Evolutionary conservation across 2,888 invertebrate species (phyloP).

Genomic region (Anthophora plumipes): DNA sequence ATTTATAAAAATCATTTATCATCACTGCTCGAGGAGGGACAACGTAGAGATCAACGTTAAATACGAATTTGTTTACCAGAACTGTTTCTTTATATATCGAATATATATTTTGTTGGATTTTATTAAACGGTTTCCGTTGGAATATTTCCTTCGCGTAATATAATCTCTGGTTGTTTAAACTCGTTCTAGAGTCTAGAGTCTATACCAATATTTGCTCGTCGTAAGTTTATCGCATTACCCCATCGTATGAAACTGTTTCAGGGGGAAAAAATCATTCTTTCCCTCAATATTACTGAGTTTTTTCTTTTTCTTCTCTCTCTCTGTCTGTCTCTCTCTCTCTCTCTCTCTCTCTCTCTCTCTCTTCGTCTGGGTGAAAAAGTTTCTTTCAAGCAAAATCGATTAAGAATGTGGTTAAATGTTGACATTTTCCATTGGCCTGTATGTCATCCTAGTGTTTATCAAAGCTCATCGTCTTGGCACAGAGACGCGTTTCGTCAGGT

Average conservation of each 20-base stretch:
- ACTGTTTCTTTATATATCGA: too few species aligned
- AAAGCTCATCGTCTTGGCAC: conserved; percentile 38
- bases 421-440: too few species aligned
- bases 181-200: neutral
- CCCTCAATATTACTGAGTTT: too few species aligned
- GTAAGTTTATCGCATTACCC: conserved; percentile 9
- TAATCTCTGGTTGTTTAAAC: neutral
- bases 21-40: neutral
- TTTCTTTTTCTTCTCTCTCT: too few species aligned
- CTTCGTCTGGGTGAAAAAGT: neutral
- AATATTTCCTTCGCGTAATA: too few species aligned
- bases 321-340: neutral
- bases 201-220: conserved; percentile 14
- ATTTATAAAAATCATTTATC: conserved; percentile 51
- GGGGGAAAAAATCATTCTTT: neutral
- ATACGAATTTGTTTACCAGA: too few species aligned
- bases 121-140: too few species aligned
- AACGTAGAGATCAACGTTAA: neutral
- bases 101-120: too few species aligned
- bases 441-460: conserved; percentile 25
- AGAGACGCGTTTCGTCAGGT: conserved; percentile 59
- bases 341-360: neutral
- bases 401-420: too few species aligned
- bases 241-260: neutral
- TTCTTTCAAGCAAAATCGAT: too few species aligned